Evolutionary conservation across 2,888 invertebrate genomes (phyloP).

Genomic region (Parasteatoda lunata): DNA sequence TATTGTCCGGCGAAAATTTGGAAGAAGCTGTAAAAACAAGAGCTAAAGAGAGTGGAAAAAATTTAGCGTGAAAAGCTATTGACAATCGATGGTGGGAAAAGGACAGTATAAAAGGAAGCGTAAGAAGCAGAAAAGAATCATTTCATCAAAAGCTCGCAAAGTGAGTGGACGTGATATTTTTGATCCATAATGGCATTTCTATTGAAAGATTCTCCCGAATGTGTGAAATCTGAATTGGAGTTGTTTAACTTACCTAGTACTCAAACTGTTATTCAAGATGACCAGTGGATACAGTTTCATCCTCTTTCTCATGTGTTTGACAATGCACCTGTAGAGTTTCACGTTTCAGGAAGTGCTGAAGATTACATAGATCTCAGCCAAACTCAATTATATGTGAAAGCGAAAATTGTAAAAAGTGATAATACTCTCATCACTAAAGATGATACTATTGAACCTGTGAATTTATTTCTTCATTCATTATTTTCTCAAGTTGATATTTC

Average conservation of each 20-base stretch:
- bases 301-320: too few relatives aligned
- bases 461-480: too few relatives aligned
- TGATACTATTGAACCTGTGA: too few relatives aligned
- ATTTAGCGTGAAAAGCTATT: constrained; percentile 10
- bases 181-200: constrained; percentile 30
- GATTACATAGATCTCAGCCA: too few relatives aligned
- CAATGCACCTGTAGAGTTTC: too few relatives aligned
- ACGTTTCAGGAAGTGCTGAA: too few relatives aligned
- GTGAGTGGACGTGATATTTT: constrained; percentile 32
- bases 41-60: constrained; percentile 21
- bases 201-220: constrained; percentile 39
- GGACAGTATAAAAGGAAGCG: constrained; percentile 47
- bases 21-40: constrained; percentile 21
- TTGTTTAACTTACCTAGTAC: constrained; percentile 20
- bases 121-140: constrained; percentile 9
- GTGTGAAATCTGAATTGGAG: constrained; percentile 49
- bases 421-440: too few relatives aligned
- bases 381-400: too few relatives aligned
- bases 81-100: constrained; percentile 26
- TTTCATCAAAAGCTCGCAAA: constrained; percentile 20
- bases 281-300: too few relatives aligned
- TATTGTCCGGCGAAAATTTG: constrained; percentile 18
- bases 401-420: too few relatives aligned
- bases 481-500: too few relatives aligned
- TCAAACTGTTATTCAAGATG: too few relatives aligned